Evolutionary conservation across 2,888 invertebrate genomes (phyloP), one percentile per base, ranked within the genome.

Genomic region (Aplocera efformata): DNA sequence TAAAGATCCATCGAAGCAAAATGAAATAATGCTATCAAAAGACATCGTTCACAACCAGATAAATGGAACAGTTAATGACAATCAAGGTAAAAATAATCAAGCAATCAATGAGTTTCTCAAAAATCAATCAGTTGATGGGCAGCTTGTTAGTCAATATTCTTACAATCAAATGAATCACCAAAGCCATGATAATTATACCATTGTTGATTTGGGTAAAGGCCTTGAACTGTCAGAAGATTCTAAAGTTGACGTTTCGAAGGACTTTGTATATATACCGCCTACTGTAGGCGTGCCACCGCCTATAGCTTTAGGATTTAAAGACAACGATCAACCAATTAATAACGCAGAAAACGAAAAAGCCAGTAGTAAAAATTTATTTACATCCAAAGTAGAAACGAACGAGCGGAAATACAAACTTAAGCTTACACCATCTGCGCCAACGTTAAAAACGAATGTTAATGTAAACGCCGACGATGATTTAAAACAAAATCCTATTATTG

Each of bases 201-300:
- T 52, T 6, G 56, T 56, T 0, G 56, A 49, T 29, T 41, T 63
- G 10, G 35, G 27, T n/a, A 53, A 42, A 48, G 44, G 50, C 28
- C 27, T 7, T 6, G 33, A 21, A 22, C 3, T 11, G 41, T 10
- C 13, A 32, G 7, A 39, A 20, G 17, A 7, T 9, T 32, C 11
- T 24, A 0, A 11, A 9, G 9, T 25, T 13, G 13, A 34, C 21
- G 8, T 48, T 6, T 46, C 50, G 6, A 51, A 45, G 22, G 47
- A 51, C 10, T 60, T 45, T 45, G 38, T 62, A 28, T 62, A 43
- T 13, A 10, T 61, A 3, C 61, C 64, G n/a, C 57, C 61, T 13
- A 36, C 26, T 10, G 10, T 21, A 7, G 32, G 35, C 13, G n/a
- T 21, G 3, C 26, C 37, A 5, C 21, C 21, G 13, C 42, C 32